Evolutionary conservation across 92 coral and sea anemone species (phyloP), one percentile per base, ranked within the genome.

Genomic region (Palythoa caribaeorum): DNA sequence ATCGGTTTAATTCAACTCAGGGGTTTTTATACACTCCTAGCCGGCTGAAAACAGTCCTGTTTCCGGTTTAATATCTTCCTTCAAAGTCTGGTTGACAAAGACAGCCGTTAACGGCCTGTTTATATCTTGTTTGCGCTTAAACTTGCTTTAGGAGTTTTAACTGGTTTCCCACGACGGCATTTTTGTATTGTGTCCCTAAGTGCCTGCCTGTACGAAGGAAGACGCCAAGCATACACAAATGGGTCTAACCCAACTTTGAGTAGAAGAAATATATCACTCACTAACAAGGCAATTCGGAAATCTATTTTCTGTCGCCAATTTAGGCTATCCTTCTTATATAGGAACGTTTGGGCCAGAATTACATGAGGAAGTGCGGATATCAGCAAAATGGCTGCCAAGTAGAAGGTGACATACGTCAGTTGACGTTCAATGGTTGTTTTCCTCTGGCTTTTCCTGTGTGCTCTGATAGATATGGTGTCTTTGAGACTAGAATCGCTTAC

Each of bases 121-220:
- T 78, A 78, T 14, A 78, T 55, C 37, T 78, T 78, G 69, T 78
- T 78, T n/a, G 83, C 20, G 68, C 69, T 78, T 55, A 16, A 78
- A 55, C 48, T 44, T 28, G 28, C 10, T 52, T 50, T 71, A 1
- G 63, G 75, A 17, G 38, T 37, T 48, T 17, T 4, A 39, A 48
- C 2, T 39, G 17, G n/a, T 57, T 66, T 47, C 9, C 13, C 38
- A 65, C 75, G 86, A 20, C 86, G 65, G 74, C 86, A 81, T 57
- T 75, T 38, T 21, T 47, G 75, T 11, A 81, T 19, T 2, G 86
- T 81, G 75, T 81, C 75, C 59, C 75, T 81, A 17, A 81, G 44
- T 9, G 86, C 86, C n/a, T 81, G 86, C 19, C 86, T 81, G 86
- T 81, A 81, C n/a, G 76, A 81, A 16, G 86, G 73, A 39, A 81